Conservation (phyloP, 1,140 invertebrate genomes). For the Lethrus apterus region DNA sequence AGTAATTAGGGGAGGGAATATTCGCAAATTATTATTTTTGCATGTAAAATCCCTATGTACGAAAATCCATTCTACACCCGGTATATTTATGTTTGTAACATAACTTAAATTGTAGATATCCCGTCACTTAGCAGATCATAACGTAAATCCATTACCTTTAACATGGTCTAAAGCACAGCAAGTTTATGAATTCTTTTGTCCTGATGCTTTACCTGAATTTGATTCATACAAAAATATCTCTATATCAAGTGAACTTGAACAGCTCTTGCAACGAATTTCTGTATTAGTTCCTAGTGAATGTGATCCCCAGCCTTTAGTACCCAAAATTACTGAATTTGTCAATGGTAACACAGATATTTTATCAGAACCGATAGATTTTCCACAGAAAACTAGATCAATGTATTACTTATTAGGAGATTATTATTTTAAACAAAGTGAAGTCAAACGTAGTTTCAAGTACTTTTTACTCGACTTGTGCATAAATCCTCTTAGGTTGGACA, state of each 20-base stretch:
- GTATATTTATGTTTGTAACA: background rate
- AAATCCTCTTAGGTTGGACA: slow-evolving; percentile 73
- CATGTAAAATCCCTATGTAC: too few species aligned
- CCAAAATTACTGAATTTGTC: slow-evolving; percentile 60
- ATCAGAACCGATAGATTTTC: slow-evolving; percentile 40
- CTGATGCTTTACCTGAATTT: slow-evolving; percentile 72
- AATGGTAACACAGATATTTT: slow-evolving; percentile 50
- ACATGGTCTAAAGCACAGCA: slow-evolving; percentile 71
- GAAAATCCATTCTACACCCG: too few species aligned
- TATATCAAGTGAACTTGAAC: slow-evolving; percentile 69
- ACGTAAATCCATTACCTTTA: slow-evolving; percentile 60
- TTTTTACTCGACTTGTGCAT: slow-evolving; percentile 77
- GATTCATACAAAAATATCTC: slow-evolving; percentile 66
- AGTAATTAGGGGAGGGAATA: too few species aligned
- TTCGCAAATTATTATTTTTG: too few species aligned
- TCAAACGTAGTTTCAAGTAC: slow-evolving; percentile 61
- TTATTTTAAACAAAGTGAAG: slow-evolving; percentile 81
- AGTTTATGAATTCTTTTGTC: slow-evolving; percentile 79
- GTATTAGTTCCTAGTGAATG: slow-evolving; percentile 59
- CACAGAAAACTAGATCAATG: slow-evolving; percentile 48
- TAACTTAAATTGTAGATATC: slow-evolving; percentile 37
- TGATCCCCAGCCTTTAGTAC: slow-evolving; percentile 52
- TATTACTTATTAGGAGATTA: slow-evolving; percentile 88
- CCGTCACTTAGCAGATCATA: slow-evolving; percentile 73
- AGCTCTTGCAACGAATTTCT: slow-evolving; percentile 68